Evolutionary conservation across 2,797 vertebrate species (phyloP).

Genomic region (Lithobates pipiens): DNA sequence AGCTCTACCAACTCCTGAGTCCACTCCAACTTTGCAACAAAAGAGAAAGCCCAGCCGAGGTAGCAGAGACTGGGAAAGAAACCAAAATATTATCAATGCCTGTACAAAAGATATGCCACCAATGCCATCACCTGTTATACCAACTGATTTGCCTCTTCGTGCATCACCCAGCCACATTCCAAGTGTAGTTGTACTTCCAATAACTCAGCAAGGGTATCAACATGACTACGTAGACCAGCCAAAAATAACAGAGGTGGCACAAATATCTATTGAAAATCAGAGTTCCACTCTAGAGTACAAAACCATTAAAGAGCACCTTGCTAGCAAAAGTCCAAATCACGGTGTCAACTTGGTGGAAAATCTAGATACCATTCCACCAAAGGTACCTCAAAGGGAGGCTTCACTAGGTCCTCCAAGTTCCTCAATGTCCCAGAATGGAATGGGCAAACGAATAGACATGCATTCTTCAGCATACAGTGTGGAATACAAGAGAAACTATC

Average conservation of each 20-base stretch:
- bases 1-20: constrained; percentile 93
- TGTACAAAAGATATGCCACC: constrained; percentile 94
- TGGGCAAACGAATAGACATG: constrained; percentile 93
- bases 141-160: constrained; percentile 90
- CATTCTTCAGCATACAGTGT: constrained; percentile 88
- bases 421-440: constrained; percentile 84
- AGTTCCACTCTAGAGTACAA: constrained; percentile 95
- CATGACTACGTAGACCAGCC: constrained; percentile 97
- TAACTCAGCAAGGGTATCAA: constrained; percentile 91
- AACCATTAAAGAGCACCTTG: constrained; percentile 84
- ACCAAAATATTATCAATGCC: constrained; percentile 97
- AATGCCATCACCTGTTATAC: constrained; percentile 90
- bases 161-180: constrained; percentile 95
- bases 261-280: constrained; percentile 87
- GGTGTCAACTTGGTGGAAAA: constrained; percentile 86
- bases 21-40: constrained; percentile 93
- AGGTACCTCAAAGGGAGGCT: constrained; percentile 95
- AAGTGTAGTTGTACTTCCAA: constrained; percentile 94
- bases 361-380: constrained; percentile 87
- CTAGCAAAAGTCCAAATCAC: constrained; percentile 87
- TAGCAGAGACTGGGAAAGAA: constrained; percentile 96
- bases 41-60: constrained; percentile 92
- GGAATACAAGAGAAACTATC: constrained; percentile 85
- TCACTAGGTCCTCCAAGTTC: constrained; percentile 85
- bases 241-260: constrained; percentile 84